phyloP scores from a whole-genome alignment of 2,797 vertebrate species.

The Gallinago solitaria region DNA sequence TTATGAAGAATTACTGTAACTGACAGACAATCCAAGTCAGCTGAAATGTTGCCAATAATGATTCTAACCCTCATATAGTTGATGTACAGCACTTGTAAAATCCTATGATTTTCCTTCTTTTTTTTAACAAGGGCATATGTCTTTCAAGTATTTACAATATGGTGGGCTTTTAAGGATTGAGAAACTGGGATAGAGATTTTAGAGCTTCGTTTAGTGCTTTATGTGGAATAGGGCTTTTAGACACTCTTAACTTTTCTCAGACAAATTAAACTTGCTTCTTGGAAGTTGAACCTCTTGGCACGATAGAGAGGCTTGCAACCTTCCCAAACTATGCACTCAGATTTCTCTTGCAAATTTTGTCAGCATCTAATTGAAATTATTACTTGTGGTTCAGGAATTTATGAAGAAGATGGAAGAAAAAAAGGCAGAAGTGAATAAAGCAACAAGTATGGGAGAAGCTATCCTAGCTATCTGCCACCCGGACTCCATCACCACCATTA shows the following conservation, averaged over 20 bases:
- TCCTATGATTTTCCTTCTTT: not conserved
- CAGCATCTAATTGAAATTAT: slow-evolving; percentile 42
- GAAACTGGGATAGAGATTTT: not conserved
- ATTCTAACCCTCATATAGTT: not conserved
- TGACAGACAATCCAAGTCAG: not conserved
- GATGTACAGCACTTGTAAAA: not conserved
- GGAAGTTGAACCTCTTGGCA: not conserved
- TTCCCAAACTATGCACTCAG: not conserved
- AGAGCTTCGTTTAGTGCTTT: not conserved
- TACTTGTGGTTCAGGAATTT: slow-evolving; percentile 86
- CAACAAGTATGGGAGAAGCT: slow-evolving; percentile 90
- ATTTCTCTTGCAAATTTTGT: slow-evolving; percentile 33
- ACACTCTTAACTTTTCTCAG: not conserved
- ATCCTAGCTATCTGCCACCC: slow-evolving; percentile 95
- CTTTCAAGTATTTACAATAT: not conserved
- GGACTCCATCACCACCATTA: slow-evolving; percentile 97
- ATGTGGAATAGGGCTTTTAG: not conserved
- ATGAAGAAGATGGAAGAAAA: slow-evolving; percentile 97
- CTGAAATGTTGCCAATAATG: not conserved
- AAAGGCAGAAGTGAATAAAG: slow-evolving; percentile 88
- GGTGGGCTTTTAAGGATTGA: not conserved
- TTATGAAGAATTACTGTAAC: not conserved
- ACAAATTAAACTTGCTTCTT: not conserved
- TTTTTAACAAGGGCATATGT: not conserved
- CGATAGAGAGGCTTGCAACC: not conserved